A percentile compares a stretch with the other conserved stretches of the same genome.
Conservation (phyloP, 2,797 vertebrate species). For the Rhinoraja longicauda region DNA sequence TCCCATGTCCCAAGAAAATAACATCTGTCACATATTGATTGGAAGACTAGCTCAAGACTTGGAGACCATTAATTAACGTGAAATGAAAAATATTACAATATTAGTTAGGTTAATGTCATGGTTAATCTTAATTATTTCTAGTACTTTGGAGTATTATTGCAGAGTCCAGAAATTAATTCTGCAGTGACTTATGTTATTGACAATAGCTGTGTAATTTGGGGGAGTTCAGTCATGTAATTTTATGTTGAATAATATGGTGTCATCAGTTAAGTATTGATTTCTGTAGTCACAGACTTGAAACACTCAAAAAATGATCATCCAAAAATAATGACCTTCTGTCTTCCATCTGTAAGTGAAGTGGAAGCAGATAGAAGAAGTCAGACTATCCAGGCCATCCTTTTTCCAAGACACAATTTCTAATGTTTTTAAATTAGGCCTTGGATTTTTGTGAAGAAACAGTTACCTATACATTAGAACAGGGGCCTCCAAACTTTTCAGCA, state of each 20-base stretch:
- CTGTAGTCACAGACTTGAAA: not conserved
- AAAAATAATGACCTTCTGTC: not conserved
- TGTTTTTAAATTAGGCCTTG: no score
- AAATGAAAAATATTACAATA: not conserved
- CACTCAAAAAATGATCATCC: not conserved
- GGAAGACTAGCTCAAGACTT: not conserved
- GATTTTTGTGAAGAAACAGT: not conserved
- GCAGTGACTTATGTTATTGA: not conserved
- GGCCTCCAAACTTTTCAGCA: no score
- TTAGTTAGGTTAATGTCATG: not conserved
- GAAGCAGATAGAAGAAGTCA: not conserved
- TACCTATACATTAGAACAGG: not conserved
- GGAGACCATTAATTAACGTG: not conserved
- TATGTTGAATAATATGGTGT: not conserved
- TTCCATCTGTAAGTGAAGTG: not conserved
- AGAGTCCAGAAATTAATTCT: not conserved
- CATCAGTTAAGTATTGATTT: not conserved
- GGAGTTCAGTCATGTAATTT: not conserved
- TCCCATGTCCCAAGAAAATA: not conserved
- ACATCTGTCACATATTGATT: not conserved
- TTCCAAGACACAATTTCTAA: not conserved
- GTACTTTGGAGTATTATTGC: not conserved
- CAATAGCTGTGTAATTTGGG: not conserved
- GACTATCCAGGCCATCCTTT: not conserved
- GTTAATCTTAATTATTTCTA: not conserved